A percentile compares a stretch with the other conserved stretches of the same genome.
Evolutionary conservation across 2,113 vertebrate species (phyloP).

Genomic region (Casuarius casuarius): DNA sequence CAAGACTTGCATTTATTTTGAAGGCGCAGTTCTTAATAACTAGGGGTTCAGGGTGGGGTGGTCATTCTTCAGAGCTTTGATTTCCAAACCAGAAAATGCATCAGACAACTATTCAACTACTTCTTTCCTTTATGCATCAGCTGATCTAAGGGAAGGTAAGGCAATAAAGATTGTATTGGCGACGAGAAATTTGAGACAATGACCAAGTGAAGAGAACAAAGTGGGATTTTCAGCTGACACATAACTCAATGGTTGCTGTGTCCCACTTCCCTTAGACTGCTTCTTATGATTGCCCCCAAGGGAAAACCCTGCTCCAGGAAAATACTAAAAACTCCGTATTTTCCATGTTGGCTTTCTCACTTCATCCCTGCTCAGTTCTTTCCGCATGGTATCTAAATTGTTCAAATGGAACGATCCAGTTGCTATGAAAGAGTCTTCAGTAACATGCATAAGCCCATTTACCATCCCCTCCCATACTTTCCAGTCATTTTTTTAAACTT

Average conservation of each 20-base stretch:
- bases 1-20: neutral
- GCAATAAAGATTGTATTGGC: neutral
- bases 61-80: neutral
- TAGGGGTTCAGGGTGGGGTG: neutral
- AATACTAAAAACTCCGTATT: neutral
- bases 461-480: neutral
- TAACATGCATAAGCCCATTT: neutral
- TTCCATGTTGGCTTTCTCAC: neutral
- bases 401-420: neutral
- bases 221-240: neutral
- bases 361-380: neutral
- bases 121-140: neutral
- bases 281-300: neutral
- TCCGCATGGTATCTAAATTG: neutral
- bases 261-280: neutral
- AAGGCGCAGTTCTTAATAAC: neutral
- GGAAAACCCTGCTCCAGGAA: constrained; percentile 1
- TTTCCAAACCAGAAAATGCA: neutral
- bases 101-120: neutral
- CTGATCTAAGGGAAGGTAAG: neutral
- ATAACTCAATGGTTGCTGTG: neutral
- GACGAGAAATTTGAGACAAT: neutral
- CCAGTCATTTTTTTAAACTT: neutral
- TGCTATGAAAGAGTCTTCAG: neutral
- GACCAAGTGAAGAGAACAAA: neutral